These are phyloP conservation scores for Macrostomum cliftonense DNA, from an alignment of 2,888 invertebrate species.

Conservation along the genomic window DNA sequence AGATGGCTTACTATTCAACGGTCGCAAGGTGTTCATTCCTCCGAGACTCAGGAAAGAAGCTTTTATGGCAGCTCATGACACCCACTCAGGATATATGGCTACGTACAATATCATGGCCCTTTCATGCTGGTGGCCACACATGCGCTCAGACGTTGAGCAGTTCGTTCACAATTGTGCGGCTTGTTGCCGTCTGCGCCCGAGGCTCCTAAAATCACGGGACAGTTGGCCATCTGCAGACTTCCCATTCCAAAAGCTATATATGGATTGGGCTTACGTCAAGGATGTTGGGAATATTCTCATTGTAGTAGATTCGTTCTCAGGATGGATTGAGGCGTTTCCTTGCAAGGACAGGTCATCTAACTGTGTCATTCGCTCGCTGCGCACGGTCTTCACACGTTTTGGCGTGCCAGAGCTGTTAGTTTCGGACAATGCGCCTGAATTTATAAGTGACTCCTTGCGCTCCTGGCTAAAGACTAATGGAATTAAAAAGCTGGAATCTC, in stretches of 20 bases:
- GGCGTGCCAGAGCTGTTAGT: conserved; percentile 5
- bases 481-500: conserved; percentile 1
- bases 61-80: neutral
- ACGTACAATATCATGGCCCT: too few species aligned
- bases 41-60: neutral
- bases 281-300: too few species aligned
- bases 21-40: neutral
- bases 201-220: too few species aligned
- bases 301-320: too few species aligned
- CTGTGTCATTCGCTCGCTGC: conserved; percentile 3
- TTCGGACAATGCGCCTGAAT: conserved; percentile 7
- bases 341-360: conserved; percentile 1
- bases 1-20: conserved; percentile 4
- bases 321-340: too few species aligned
- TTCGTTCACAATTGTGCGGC: too few species aligned
- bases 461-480: too few species aligned
- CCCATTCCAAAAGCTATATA: conserved; percentile 4
- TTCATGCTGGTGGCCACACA: too few species aligned
- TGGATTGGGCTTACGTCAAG: neutral
- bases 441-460: neutral
- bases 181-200: too few species aligned
- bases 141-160: too few species aligned
- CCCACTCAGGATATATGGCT: too few species aligned
- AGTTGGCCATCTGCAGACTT: too few species aligned
- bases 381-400: conserved; percentile 7